phyloP scores from a whole-genome alignment of 2,113 vertebrate species.

The Aptenodytes patagonicus region DNA sequence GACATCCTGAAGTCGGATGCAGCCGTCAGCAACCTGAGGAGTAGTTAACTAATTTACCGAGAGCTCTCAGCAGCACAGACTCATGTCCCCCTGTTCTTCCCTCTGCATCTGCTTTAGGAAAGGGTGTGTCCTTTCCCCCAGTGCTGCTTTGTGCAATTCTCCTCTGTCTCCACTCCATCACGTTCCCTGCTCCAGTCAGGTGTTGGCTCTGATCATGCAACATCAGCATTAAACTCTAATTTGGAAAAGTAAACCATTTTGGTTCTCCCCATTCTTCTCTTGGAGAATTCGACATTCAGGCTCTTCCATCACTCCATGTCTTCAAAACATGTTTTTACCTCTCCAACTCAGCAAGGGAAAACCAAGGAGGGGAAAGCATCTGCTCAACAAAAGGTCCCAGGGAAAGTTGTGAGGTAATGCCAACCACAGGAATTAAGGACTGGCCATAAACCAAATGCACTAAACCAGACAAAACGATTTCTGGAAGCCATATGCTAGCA shows the following conservation, averaged over 20 bases:
- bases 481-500: not conserved
- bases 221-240: not conserved
- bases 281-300: not conserved
- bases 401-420: not conserved
- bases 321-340: not conserved
- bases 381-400: not conserved
- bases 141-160: not conserved
- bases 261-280: not conserved
- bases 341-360: not conserved
- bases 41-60: not conserved
- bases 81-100: not conserved
- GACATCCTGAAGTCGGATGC: not conserved
- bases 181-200: not conserved
- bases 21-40: not conserved
- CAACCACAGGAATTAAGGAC: not conserved
- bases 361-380: not conserved
- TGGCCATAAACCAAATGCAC: conserved; percentile 4
- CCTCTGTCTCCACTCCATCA: not conserved
- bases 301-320: not conserved
- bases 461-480: not conserved
- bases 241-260: not conserved
- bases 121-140: not conserved
- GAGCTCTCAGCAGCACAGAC: not conserved
- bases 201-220: not conserved
- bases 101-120: not conserved